Evolutionary conservation across 2,113 vertebrate genomes (phyloP), one percentile per base, ranked within the genome.

Genomic region (Scomber scombrus): DNA sequence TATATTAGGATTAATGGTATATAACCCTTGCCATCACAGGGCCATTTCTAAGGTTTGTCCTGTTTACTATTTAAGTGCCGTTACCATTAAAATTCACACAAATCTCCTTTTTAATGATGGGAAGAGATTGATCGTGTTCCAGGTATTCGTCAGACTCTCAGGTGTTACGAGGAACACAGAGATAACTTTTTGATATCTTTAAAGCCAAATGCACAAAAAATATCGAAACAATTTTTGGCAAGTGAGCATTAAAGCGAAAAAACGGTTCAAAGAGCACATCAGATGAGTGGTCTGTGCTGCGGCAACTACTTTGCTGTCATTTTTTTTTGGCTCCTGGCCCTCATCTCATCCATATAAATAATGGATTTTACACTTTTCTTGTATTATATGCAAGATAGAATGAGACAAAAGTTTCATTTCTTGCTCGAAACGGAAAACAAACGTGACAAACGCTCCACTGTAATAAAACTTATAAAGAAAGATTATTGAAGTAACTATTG

Each of bases 101-200:
- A 60, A 82, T 56, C 47, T 79, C 40, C 60, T 40, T 75, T 75
- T 74, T 75, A 63, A 68, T 47, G 1, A 47, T 19, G 62, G 65
- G 73, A 79, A 80, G 45, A 54, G 60, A 73, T 71, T 29, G 55
- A 49, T 34, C 1, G 26, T 76, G 52, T 78, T 85, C 58, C 60
- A 77, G 68, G 47, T 76, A 70, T 80, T 62, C 14, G 34, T 86
- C 78, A 67, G 43, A 85, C 73, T 90, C 89, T 88, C 87, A 90
- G 88, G 85, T 90, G 85, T 85, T 75, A 68, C 6, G 43, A 54
- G 57, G 80, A 83, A 88, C 82, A 84, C 81, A 86, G 46, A 90
- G 51, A 66, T 65, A 65, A 75, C 74, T 81, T 88, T 40, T 75
- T 73, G 29, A 79, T 75, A 80, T 71, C 26, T 29, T 49, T 40